These are phyloP conservation scores for Parazoanthus swiftii DNA, from an alignment of 92 coral and sea anemone species.

Conservation along the genomic window DNA sequence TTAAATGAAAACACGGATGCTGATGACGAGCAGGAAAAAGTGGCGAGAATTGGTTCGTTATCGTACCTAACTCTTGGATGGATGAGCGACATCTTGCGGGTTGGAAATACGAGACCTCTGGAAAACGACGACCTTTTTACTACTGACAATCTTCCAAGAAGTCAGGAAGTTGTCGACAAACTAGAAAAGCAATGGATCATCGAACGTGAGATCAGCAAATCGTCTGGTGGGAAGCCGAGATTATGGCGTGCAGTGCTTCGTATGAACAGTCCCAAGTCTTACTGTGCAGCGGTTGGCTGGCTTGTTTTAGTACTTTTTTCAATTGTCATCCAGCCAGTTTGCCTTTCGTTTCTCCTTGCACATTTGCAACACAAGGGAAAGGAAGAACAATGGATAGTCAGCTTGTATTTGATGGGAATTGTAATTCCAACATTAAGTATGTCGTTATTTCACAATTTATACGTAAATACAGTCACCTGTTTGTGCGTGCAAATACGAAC, in stretches of 20 bases:
- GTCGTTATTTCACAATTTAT: neutral
- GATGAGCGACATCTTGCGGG: neutral
- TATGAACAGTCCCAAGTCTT: neutral
- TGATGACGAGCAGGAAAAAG: neutral
- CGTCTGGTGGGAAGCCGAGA: neutral
- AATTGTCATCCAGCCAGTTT: neutral
- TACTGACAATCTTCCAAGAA: neutral
- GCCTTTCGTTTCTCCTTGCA: slow-evolving; percentile 1
- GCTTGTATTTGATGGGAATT: neutral
- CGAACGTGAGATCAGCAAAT: neutral
- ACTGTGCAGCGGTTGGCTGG: neutral
- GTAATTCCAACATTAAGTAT: neutral
- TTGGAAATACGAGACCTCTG: neutral
- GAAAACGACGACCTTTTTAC: slow-evolving; percentile 2
- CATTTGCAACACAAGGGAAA: neutral
- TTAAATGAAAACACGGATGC: neutral
- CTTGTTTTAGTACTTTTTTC: neutral
- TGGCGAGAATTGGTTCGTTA: neutral
- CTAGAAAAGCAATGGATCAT: slow-evolving; percentile 5
- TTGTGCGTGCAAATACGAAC: neutral
- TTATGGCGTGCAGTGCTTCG: slow-evolving; percentile 11
- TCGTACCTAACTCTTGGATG: neutral
- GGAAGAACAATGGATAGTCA: neutral
- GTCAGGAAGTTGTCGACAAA: neutral
- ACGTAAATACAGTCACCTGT: neutral